A percentile compares a stretch with the other conserved stretches of the same genome.
Conservation (phyloP, 1,140 invertebrate genomes). For the Helicoverpa zea region DNA sequence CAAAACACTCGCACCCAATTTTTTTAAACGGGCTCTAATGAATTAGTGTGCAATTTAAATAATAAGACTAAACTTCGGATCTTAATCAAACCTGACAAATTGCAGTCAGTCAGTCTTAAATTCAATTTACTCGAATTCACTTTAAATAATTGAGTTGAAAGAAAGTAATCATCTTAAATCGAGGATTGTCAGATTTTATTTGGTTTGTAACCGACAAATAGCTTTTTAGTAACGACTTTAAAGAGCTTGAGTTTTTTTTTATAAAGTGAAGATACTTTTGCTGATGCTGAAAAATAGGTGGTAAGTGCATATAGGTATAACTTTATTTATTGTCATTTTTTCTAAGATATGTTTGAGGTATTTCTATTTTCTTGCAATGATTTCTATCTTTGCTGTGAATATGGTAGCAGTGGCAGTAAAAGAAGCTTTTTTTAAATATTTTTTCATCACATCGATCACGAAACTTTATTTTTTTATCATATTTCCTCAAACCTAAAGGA, state of each 20-base stretch:
- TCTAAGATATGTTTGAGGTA: too few relatives aligned
- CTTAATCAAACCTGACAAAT: neutral
- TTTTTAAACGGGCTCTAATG: neutral
- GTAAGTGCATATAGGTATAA: too few relatives aligned
- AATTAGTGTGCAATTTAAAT: neutral
- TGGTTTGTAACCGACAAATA: slow-evolving; percentile 16
- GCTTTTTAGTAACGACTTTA: slow-evolving; percentile 35
- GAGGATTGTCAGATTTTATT: slow-evolving; percentile 21
- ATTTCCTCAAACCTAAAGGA: too few relatives aligned
- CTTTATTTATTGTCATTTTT: too few relatives aligned
- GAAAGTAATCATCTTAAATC: slow-evolving; percentile 31
- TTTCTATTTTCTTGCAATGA: too few relatives aligned
- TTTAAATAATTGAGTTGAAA: slow-evolving; percentile 28
- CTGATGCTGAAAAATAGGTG: too few relatives aligned
- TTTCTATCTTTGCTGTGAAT: too few relatives aligned
- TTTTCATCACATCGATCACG: too few relatives aligned
- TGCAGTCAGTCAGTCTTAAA: slow-evolving; percentile 15
- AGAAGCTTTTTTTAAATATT: too few relatives aligned
- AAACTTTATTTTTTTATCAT: too few relatives aligned
- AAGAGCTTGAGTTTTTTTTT: neutral
- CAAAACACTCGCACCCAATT: neutral
- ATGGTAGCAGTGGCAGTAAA: too few relatives aligned
- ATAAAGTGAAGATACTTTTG: too few relatives aligned
- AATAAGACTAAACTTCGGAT: neutral
- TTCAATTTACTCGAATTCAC: slow-evolving; percentile 22